Evolutionary conservation across 1,140 invertebrate species (phyloP).

Genomic region (Vanessa tameamea): DNA sequence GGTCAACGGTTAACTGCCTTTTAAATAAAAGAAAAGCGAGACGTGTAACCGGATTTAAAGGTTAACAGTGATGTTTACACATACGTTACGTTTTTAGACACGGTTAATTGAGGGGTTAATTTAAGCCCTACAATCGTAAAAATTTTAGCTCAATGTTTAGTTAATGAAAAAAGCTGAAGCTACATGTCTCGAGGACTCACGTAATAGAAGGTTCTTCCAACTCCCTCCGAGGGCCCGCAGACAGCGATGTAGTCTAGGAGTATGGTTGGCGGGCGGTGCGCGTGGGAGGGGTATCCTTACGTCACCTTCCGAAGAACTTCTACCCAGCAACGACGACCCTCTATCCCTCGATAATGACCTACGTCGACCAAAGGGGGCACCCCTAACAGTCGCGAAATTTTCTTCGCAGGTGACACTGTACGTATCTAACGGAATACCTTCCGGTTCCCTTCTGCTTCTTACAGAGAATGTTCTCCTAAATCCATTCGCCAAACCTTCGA

Average conservation of each 20-base stretch:
- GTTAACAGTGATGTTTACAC: constrained; percentile 58
- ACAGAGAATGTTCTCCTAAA: constrained; percentile 74
- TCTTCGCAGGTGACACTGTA: constrained; percentile 65
- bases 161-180: constrained; percentile 51
- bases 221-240: constrained; percentile 83
- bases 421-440: constrained; percentile 72
- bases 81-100: constrained; percentile 52
- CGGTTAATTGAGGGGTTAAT: constrained; percentile 59
- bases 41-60: constrained; percentile 61
- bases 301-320: constrained; percentile 80
- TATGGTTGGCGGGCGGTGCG: constrained; percentile 61
- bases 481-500: constrained; percentile 68
- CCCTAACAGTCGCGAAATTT: constrained; percentile 74
- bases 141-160: constrained; percentile 36
- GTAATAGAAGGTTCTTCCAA: constrained; percentile 84
- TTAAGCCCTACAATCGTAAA: constrained; percentile 38
- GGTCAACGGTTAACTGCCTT: constrained; percentile 66
- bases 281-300: constrained; percentile 64
- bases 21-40: constrained; percentile 69
- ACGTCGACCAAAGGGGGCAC: constrained; percentile 70
- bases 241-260: constrained; percentile 82
- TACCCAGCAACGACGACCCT: constrained; percentile 67
- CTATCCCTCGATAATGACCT: constrained; percentile 68
- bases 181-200: constrained; percentile 79
- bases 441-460: constrained; percentile 60